Evolutionary conservation across 2,113 vertebrate genomes (phyloP).

Genomic region (Heliornis fulica): DNA sequence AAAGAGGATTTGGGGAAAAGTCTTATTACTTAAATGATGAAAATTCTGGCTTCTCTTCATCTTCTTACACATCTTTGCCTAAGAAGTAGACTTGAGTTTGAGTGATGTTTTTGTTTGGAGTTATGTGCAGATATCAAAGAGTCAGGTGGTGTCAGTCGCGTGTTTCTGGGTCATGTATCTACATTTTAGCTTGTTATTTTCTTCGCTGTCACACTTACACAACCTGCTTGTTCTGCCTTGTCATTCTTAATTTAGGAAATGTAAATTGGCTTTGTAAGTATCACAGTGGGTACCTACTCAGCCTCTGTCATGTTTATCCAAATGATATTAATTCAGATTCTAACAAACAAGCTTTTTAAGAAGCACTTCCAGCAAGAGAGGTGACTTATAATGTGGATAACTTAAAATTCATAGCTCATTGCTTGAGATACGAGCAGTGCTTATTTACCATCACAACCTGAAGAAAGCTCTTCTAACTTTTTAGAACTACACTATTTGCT

Average conservation of each 20-base stretch:
- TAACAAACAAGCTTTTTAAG: neutral
- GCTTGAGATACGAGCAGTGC: neutral
- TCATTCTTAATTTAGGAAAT: neutral
- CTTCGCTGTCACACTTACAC: neutral
- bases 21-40: neutral
- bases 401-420: neutral
- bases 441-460: neutral
- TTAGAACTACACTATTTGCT: neutral
- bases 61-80: neutral
- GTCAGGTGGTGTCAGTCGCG: neutral
- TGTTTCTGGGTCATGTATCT: neutral
- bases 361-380: neutral
- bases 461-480: neutral
- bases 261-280: neutral
- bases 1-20: neutral
- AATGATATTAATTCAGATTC: neutral
- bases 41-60: accelerated
- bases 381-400: neutral
- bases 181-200: neutral
- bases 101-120: neutral
- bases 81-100: neutral
- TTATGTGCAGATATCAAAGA: neutral
- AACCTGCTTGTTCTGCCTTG: conserved; percentile 10
- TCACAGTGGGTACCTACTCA: neutral
- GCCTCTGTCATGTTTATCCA: neutral